Evolutionary conservation across 1,140 invertebrate genomes (phyloP).

Genomic region (Portunus trituberculatus): DNA sequence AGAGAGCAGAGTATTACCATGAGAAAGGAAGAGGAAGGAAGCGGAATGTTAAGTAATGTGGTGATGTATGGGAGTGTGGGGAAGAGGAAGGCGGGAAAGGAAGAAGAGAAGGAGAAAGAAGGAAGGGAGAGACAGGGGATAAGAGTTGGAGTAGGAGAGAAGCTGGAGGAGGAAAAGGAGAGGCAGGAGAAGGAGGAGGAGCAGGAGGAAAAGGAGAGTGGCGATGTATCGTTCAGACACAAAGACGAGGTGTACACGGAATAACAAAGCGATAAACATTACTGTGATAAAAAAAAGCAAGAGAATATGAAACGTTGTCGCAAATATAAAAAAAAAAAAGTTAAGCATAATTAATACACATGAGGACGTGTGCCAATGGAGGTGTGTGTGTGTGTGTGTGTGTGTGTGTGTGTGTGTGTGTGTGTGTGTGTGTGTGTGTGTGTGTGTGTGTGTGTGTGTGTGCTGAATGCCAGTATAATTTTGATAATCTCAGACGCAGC

Average conservation of each 20-base stretch:
- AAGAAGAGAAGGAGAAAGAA: constrained; percentile 27
- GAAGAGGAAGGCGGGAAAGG: not conserved
- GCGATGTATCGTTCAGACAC: not conserved
- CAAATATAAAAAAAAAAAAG: not conserved
- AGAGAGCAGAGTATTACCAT: not conserved
- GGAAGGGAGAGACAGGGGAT: not conserved
- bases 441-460: too few species aligned
- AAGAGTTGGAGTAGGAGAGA: not conserved
- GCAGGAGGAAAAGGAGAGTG: not conserved
- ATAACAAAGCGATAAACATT: constrained; percentile 28
- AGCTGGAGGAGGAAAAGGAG: not conserved
- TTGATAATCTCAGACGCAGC: too few species aligned
- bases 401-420: constrained; percentile 31
- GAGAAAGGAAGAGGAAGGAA: constrained; percentile 20
- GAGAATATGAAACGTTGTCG: not conserved
- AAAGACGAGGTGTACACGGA: not conserved
- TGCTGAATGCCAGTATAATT: too few species aligned
- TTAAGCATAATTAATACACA: not conserved
- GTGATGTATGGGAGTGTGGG: constrained; percentile 10
- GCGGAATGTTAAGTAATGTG: constrained; percentile 30
- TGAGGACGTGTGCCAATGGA: not conserved
- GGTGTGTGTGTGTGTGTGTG: not conserved
- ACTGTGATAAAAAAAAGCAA: not conserved
- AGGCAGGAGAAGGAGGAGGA: not conserved
- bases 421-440: too few species aligned